Base-by-base conservation (phyloP, 2,797 vertebrate genomes). In the Premnoplex brunnescens region DNA sequence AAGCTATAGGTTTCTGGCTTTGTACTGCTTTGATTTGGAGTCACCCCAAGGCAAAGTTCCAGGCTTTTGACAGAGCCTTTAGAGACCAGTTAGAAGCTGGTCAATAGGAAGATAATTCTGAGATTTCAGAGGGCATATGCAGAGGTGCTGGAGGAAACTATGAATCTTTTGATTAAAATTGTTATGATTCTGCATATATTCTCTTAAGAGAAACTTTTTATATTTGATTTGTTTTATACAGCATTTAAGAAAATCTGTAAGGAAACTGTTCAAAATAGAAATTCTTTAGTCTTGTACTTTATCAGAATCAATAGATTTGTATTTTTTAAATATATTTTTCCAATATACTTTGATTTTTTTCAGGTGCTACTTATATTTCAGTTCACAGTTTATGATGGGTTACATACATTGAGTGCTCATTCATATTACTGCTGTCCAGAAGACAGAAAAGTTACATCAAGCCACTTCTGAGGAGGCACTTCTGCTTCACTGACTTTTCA, bases 241-340 rank as follows among this genome's bases (percentile, higher is more conserved):
- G 36, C 60, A 80, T 44, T 39, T 6, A 71, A 58, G 2, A 2
- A 48, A 44, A 60, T 24, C 2, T 64, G 12, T 30, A 72, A 54
- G 18, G 4, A 52, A 79, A 52, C 28, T 64, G 5, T 2, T 73
- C 32, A 68, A 55, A 56, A 43, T 21, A 41, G 2, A 34, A 6
- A 5, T 37, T 5, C 3, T 62, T 55, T 78, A 18, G 20, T 37
- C 9, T 60, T 60, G 12, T 56, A 11, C 2, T 58, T 69, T 46
- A n/a, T 56, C 7, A 26, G 4, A 28, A 62, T n/a, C 21, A 56
- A 22, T 23, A 11, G 0, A 46, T 43, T 71, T 59, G 1, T 2
- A 20, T 52, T 60, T 39, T 36, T 56, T 37, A 15, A 15, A 39
- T 9, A 22, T 2, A 14, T 37, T 37, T 55, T 73, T 56, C 10